Evolutionary conservation across 1,140 invertebrate species (phyloP).

Genomic region (Zaprionus nigranus): DNA sequence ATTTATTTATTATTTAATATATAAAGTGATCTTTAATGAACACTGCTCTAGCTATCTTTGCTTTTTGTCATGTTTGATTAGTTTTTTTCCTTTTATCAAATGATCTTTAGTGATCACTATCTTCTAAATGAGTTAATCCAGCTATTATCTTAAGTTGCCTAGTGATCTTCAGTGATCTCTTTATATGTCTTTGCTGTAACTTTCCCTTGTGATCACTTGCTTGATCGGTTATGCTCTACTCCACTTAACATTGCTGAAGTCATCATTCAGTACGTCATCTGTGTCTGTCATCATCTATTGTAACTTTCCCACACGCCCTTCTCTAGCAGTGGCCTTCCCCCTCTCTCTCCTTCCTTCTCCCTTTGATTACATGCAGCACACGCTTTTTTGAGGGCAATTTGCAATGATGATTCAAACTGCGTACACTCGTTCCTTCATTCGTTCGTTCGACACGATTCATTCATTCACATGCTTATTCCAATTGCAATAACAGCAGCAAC

Average conservation of each 20-base stretch:
- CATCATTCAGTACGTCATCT: neutral
- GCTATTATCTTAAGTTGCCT: too few relatives aligned
- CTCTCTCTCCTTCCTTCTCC: neutral
- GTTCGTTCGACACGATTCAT: conserved; percentile 44
- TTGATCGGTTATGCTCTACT: conserved; percentile 6
- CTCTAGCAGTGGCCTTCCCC: neutral
- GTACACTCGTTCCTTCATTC: conserved; percentile 9
- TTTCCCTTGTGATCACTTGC: neutral
- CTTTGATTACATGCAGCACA: neutral
- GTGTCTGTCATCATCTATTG: conserved; percentile 1
- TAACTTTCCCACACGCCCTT: neutral
- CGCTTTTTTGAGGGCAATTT: conserved; percentile 35
- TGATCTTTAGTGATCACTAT: too few relatives aligned
- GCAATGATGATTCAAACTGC: conserved; percentile 51
- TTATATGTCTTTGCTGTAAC: neutral
- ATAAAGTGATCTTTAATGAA: too few relatives aligned
- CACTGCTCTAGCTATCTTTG: too few relatives aligned
- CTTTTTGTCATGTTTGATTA: too few relatives aligned
- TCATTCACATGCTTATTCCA: conserved; percentile 68
- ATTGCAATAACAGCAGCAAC: neutral
- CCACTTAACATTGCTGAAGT: neutral
- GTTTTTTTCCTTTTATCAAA: too few relatives aligned
- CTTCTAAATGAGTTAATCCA: too few relatives aligned
- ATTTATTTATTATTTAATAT: too few relatives aligned
- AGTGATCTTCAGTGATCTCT: too few relatives aligned